Evolutionary conservation across 2,797 vertebrate genomes (phyloP), one percentile per base, ranked within the genome.

Genomic region (Chelonia mydas): DNA sequence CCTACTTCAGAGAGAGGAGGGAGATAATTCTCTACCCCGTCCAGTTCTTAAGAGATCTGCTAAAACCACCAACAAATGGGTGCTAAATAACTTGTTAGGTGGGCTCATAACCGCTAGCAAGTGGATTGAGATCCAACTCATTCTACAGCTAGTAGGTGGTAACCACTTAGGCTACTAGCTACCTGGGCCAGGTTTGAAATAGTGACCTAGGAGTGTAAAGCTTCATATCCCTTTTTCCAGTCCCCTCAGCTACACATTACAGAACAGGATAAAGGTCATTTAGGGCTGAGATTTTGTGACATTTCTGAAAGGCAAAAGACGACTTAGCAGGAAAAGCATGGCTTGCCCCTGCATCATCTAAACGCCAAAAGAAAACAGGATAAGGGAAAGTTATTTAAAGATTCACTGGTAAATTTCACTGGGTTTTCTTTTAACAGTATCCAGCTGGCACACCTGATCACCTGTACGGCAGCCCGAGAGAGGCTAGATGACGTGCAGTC

Each of bases 361-460:
- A 89, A 76, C 49, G 23, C n/a, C 2, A 50, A 80, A 89, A 54
- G 37, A 37, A 45, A 93, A 68, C 54, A 89, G 84, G 84, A 76
- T 80, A 90, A 90, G 55, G 11, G 59, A 27, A 89, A 88, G 88
- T 84, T 82, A 92, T 86, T 86, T 81, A 81, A 59, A 84, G 83
- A 16, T 33, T 90, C 37, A 53, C 65, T 7, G 59, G 80, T 15
- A 37, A 27, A 61, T 41, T 49, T 7, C 74, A 53, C 47, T 86
- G 76, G 76, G 54, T 87, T 87, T 94, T 83, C 86, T 55, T 54
- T 79, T 28, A 74, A 1, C 3, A 17, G 81, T 45, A 79, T 45
- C 80, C 83, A 65, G 80, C 92, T 61, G 51, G 82, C 49, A 50
- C 47, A 79, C 55, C 50, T 76, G 83, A 68, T 27, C 89, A 77